Evolutionary conservation across 1,140 invertebrate species (phyloP).

Genomic region (Ridgeia piscesae): DNA sequence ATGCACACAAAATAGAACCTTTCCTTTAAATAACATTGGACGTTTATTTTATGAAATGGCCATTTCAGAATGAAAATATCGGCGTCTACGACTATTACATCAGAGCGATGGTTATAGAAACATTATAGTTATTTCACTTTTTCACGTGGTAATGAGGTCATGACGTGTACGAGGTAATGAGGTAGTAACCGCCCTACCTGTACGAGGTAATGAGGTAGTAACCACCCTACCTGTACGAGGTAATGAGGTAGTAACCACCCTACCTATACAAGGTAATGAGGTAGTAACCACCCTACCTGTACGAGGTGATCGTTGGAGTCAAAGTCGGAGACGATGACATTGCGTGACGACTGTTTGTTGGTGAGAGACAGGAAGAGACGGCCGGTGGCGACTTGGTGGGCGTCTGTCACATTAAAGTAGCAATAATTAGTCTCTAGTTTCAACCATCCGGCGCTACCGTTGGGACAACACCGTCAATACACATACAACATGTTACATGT

Average conservation of each 20-base stretch:
- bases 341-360: slow-evolving; percentile 75
- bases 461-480: not conserved
- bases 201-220: slow-evolving; percentile 74
- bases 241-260: slow-evolving; percentile 68
- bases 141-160: too few species aligned
- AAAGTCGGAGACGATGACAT: slow-evolving; percentile 92
- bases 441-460: not conserved
- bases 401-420: slow-evolving; percentile 69
- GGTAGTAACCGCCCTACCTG: slow-evolving; percentile 69
- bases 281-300: slow-evolving; percentile 70
- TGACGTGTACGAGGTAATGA: too few species aligned
- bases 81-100: too few species aligned
- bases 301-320: slow-evolving; percentile 88
- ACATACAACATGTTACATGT: not conserved
- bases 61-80: too few species aligned
- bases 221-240: slow-evolving; percentile 79
- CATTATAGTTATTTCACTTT: too few species aligned
- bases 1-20: too few species aligned
- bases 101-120: too few species aligned
- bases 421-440: not conserved
- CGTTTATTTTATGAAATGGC: too few species aligned
- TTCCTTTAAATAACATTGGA: too few species aligned
- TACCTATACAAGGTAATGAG: slow-evolving; percentile 86
- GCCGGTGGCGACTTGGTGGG: slow-evolving; percentile 81
- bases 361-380: slow-evolving; percentile 93